These are phyloP conservation scores for Actinostola sp. DNA, from an alignment of 92 coral and sea anemone species.

Conservation along the genomic window DNA sequence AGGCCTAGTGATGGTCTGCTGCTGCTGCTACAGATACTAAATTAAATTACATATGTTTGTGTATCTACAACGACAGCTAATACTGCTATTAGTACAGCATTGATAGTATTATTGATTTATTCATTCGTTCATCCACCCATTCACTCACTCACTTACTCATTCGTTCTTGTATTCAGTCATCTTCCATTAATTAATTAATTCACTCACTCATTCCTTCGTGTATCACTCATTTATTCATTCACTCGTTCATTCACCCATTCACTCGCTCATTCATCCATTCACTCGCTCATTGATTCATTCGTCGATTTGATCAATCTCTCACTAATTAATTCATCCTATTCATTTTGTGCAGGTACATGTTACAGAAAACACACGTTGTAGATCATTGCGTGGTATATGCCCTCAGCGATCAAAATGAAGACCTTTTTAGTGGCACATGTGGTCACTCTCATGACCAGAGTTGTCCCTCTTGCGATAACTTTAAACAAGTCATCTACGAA, in stretches of 20 bases:
- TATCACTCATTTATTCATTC: no score
- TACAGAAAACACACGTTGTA: slow-evolving; percentile 3
- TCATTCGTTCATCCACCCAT: no score
- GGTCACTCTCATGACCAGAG: slow-evolving; percentile 26
- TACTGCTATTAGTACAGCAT: no score
- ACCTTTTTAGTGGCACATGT: slow-evolving; percentile 12
- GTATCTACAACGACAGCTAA: no score
- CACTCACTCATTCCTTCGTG: background rate
- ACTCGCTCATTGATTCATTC: no score
- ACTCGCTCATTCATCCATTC: background rate
- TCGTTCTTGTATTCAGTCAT: background rate
- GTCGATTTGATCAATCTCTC: no score
- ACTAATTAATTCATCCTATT: background rate
- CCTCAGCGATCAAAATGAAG: slow-evolving; percentile 26
- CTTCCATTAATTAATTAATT: no score
- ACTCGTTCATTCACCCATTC: background rate
- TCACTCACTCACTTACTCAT: background rate
- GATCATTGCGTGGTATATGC: slow-evolving; percentile 28
- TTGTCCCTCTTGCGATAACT: slow-evolving; percentile 33
- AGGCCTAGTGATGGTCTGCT: no score
- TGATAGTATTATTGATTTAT: no score
- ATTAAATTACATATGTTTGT: no score
- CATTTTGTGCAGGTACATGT: slow-evolving; percentile 11
- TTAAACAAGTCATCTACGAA: slow-evolving; percentile 23
- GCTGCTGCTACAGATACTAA: no score